Conservation (phyloP, 2,113 vertebrate genomes). For the Cyprinus carpio region DNA sequence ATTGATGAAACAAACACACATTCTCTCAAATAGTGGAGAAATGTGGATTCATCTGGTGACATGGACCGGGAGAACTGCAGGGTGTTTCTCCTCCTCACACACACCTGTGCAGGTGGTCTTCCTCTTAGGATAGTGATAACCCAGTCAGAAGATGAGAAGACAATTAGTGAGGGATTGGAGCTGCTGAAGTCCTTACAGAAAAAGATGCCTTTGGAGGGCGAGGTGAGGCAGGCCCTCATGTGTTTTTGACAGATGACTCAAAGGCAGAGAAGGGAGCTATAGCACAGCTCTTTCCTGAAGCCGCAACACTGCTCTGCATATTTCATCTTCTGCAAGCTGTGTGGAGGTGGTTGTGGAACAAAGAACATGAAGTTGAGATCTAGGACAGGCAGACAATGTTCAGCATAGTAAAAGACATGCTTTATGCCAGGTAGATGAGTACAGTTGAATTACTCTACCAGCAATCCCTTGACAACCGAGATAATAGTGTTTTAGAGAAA, state of each 20-base stretch:
- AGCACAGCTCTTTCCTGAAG: constrained; percentile 4
- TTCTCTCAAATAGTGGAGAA: too few species aligned
- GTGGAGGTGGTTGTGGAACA: not conserved
- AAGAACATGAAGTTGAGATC: not conserved
- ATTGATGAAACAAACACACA: too few species aligned
- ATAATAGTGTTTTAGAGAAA: too few species aligned
- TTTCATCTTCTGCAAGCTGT: constrained; percentile 13
- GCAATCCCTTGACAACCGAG: constrained; percentile 5
- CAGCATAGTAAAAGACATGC: constrained; percentile 6
- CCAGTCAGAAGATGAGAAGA: not conserved
- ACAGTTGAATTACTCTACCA: not conserved
- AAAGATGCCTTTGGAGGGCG: not conserved
- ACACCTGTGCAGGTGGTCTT: constrained; percentile 8
- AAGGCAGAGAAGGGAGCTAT: constrained; percentile 5
- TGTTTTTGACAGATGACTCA: not conserved
- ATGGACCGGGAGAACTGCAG: not conserved
- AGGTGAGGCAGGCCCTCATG: too few species aligned
- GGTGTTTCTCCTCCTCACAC: constrained; percentile 16
- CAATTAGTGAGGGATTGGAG: not conserved
- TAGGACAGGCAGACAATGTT: not conserved
- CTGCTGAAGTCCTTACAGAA: not conserved
- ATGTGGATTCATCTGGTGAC: too few species aligned
- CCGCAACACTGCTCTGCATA: not conserved
- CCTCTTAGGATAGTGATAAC: not conserved
- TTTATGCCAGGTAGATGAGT: not conserved